Evolutionary conservation across 1,140 invertebrate species (phyloP), one percentile per base, ranked within the genome.

Genomic region (Cherax destructor): DNA sequence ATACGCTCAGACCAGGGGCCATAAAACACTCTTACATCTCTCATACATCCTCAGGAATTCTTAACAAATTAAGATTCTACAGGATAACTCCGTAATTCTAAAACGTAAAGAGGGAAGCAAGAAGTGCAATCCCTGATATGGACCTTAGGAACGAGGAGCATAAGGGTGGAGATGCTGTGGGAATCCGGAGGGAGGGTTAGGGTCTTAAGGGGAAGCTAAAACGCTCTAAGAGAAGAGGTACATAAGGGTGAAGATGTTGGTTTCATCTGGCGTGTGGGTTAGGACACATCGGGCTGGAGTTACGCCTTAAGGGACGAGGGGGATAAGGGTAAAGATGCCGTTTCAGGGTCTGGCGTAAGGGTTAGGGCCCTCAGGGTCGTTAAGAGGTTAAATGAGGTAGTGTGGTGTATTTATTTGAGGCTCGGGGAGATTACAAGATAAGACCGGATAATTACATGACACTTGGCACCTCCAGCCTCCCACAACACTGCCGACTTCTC

Each of bases 331-430:
- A 7, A 5, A 65, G 16, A 5, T 65, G 61, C 18, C 61, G 30
- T 41, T 1, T 10, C 18, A 4, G 1, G 61, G 61, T 50, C 1
- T 4, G 9, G 13, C 6, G 18, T 13, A 30, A 47, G 83, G 83
- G 83, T 74, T 85, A 41, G 59, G 83, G 21, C 83, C 65, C 18
- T 74, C 16, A 6, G 47, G 9, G 13, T 41, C 3, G 18, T 18
- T 5, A 6, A 4, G 61, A 50, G 83, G 47, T 65, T 85, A 85
- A 85, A 85, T 85, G 83, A 74, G 83, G 83, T 85, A 85, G 83
- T 85, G 83, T 85, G 61, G 61, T 85, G 83, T 85, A 85, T 85
- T 85, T 85, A 85, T 85, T 85, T 85, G 83, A 65, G 61, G 61
- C 65, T 50, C 65, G 65, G 50, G 69, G 83, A 47, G 83, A 85